A percentile compares a stretch with the other conserved stretches of the same genome.
Evolutionary conservation across 2,797 vertebrate genomes (phyloP).

Genomic region (Hybognathus amarus): DNA sequence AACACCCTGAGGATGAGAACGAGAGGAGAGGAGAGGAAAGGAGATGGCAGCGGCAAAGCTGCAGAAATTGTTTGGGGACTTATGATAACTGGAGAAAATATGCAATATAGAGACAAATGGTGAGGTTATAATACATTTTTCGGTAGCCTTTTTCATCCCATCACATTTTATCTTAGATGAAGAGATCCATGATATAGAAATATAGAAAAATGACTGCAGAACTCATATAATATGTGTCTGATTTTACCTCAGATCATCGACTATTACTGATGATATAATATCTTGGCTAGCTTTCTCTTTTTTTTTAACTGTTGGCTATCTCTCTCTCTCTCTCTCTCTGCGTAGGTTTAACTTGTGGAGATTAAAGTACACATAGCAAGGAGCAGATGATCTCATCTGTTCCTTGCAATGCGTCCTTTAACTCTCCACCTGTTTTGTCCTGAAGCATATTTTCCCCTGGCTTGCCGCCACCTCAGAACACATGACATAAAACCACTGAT

Average conservation of each 20-base stretch:
- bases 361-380: conserved; percentile 71
- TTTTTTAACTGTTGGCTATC: not conserved
- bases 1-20: conserved; percentile 62
- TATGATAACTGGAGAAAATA: conserved; percentile 45
- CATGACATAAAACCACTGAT: conserved; percentile 62
- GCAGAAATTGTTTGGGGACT: conserved; percentile 40
- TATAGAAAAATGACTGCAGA: conserved; percentile 30
- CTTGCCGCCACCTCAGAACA: conserved; percentile 62
- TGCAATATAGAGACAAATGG: conserved; percentile 49
- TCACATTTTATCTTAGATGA: conserved; percentile 21
- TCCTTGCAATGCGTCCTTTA: too few relatives aligned
- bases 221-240: conserved; percentile 35
- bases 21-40: conserved; percentile 22
- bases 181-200: conserved; percentile 32
- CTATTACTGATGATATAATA: conserved; percentile 45
- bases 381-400: conserved; percentile 54
- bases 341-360: conserved; percentile 75
- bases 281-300: not conserved
- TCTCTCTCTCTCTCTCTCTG: conserved; percentile 64
- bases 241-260: conserved; percentile 38
- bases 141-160: conserved; percentile 25
- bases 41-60: conserved; percentile 37
- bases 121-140: conserved; percentile 35
- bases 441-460: conserved; percentile 66
- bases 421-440: conserved; percentile 64